Percentiles rank a stretch among this genome's conserved stretches.
Evolutionary conservation across 2,797 vertebrate genomes (phyloP).

Genomic region (Melanotaenia pygmaea): DNA sequence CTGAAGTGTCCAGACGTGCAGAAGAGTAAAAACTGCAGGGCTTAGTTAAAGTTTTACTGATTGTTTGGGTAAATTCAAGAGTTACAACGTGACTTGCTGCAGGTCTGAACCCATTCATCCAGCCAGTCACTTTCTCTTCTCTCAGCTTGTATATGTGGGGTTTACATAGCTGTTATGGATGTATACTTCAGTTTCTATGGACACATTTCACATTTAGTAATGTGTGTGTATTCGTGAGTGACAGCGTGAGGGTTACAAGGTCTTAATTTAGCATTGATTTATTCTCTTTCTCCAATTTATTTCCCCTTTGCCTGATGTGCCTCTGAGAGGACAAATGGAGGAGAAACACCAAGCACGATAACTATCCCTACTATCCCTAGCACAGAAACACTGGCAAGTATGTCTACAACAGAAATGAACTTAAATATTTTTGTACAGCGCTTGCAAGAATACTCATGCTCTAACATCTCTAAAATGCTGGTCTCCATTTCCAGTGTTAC

Average conservation of each 20-base stretch:
- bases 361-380: constrained; percentile 44
- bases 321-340: constrained; percentile 82
- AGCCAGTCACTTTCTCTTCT: background rate
- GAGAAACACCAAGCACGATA: constrained; percentile 72
- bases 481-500: constrained; percentile 31
- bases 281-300: constrained; percentile 83
- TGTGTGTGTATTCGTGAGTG: constrained; percentile 50
- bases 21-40: background rate
- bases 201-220: constrained; percentile 34
- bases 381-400: background rate
- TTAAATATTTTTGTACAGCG: constrained; percentile 44
- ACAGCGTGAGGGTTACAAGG: constrained; percentile 75
- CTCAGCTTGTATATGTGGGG: constrained; percentile 14
- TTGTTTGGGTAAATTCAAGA: background rate
- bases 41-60: constrained; percentile 6
- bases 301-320: constrained; percentile 77
- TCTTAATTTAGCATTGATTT: constrained; percentile 84
- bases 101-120: background rate
- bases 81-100: background rate
- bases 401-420: constrained; percentile 39
- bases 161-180: constrained; percentile 30
- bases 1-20: background rate
- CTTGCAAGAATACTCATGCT: constrained; percentile 11
- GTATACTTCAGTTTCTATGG: constrained; percentile 36
- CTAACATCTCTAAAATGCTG: constrained; percentile 28